These are phyloP conservation scores for Colletes gigas DNA, from an alignment of 1,140 invertebrate genomes.

Conservation along the genomic window DNA sequence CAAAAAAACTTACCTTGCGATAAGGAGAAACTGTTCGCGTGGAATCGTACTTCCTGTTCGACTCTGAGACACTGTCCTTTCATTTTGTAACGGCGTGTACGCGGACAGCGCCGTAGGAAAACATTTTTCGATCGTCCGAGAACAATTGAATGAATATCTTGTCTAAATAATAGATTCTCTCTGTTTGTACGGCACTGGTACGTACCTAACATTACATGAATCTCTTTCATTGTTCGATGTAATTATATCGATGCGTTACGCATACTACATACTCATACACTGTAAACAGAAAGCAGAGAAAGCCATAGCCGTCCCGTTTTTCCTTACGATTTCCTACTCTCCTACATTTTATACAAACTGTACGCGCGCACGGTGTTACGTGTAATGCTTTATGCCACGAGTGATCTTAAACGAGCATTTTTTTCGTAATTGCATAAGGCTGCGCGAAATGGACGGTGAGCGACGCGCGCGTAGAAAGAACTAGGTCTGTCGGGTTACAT, in stretches of 20 bases:
- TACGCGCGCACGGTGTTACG: neutral
- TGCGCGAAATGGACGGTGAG: neutral
- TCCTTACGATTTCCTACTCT: constrained; percentile 5
- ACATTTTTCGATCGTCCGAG: neutral
- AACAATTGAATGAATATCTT: constrained; percentile 1
- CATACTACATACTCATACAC: no score
- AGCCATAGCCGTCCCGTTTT: neutral
- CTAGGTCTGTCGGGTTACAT: constrained; percentile 8
- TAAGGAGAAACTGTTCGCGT: no score
- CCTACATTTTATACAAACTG: neutral
- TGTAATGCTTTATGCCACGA: neutral
- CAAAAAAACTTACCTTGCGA: no score
- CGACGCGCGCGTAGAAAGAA: neutral
- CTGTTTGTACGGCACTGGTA: neutral
- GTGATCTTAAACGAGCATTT: neutral
- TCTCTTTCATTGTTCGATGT: neutral
- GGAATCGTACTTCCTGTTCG: no score
- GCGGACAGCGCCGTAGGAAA: no score
- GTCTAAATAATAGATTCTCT: neutral
- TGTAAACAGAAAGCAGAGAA: constrained; percentile 8
- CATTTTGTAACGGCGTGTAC: no score
- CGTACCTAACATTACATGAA: neutral
- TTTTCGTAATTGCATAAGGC: constrained; percentile 6
- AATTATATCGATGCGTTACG: neutral
- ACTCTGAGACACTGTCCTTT: no score